A percentile compares a stretch with the other conserved stretches of the same genome.
Evolutionary conservation across 2,888 invertebrate species (phyloP).

Genomic region (Acanthopleura granulata): DNA sequence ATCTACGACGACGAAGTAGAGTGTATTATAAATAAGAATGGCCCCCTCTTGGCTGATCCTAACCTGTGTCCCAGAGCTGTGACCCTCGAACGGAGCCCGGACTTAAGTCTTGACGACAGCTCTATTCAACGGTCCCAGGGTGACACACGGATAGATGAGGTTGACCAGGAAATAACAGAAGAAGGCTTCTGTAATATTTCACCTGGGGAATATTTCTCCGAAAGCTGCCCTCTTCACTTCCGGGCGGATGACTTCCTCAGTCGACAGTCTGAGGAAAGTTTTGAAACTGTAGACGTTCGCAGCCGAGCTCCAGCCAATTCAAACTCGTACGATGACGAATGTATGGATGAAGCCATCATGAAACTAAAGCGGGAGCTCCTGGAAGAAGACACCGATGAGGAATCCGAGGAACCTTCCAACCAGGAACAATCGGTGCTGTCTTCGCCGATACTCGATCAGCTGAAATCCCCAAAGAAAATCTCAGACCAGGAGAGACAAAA

Average conservation of each 20-base stretch:
- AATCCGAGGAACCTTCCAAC: background rate
- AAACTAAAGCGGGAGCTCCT: background rate
- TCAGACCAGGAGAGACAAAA: background rate
- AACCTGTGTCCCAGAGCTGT: background rate
- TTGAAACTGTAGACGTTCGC: background rate
- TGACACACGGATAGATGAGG: slow-evolving; percentile 5
- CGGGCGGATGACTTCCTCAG: background rate
- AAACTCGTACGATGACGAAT: background rate
- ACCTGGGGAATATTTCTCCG: background rate
- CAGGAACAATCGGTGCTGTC: background rate
- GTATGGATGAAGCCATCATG: slow-evolving; percentile 5
- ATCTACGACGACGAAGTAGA: background rate
- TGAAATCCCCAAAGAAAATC: background rate
- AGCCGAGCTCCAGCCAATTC: background rate
- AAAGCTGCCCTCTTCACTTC: background rate
- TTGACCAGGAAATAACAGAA: background rate
- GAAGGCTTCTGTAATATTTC: background rate
- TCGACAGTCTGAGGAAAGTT: background rate
- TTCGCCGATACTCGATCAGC: background rate
- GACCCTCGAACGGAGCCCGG: background rate
- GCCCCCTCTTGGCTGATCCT: background rate
- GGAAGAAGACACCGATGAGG: background rate
- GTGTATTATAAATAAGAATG: background rate
- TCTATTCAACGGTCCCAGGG: background rate
- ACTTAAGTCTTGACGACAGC: background rate